These are phyloP conservation scores for Bubo blakistoni DNA, from an alignment of 2,113 vertebrate species.

Conservation along the genomic window DNA sequence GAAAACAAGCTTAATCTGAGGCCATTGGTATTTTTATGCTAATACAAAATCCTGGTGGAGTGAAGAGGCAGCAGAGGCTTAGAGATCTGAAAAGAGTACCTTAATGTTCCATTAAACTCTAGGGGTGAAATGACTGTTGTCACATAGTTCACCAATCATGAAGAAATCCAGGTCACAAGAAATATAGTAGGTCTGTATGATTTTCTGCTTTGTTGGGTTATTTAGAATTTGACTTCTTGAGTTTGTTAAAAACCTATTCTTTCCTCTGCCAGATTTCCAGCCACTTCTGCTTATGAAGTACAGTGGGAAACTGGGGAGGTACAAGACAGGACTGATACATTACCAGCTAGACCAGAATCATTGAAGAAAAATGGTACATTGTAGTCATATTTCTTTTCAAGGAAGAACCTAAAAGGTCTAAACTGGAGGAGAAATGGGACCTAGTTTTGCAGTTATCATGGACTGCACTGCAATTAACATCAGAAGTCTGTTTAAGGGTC, in stretches of 20 bases:
- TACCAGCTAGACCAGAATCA: neutral
- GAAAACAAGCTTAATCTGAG: neutral
- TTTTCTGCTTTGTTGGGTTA: neutral
- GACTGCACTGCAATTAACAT: neutral
- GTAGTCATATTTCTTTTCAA: neutral
- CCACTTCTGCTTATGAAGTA: neutral
- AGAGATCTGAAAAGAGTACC: neutral
- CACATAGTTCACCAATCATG: neutral
- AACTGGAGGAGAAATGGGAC: neutral
- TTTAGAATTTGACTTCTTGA: neutral
- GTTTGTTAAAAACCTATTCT: neutral
- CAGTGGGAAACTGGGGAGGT: neutral
- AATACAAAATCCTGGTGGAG: neutral
- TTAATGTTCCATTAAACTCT: neutral
- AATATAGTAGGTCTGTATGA: neutral
- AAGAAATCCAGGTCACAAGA: neutral
- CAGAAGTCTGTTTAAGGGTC: neutral
- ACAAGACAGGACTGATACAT: neutral
- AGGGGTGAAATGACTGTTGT: neutral
- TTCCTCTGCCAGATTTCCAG: neutral
- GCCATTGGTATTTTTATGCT: neutral
- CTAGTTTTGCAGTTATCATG: neutral
- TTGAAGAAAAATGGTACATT: neutral
- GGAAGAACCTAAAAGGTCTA: neutral
- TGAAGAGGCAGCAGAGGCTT: neutral